Evolutionary conservation across 1,140 invertebrate genomes (phyloP).

Genomic region (Limonius californicus): DNA sequence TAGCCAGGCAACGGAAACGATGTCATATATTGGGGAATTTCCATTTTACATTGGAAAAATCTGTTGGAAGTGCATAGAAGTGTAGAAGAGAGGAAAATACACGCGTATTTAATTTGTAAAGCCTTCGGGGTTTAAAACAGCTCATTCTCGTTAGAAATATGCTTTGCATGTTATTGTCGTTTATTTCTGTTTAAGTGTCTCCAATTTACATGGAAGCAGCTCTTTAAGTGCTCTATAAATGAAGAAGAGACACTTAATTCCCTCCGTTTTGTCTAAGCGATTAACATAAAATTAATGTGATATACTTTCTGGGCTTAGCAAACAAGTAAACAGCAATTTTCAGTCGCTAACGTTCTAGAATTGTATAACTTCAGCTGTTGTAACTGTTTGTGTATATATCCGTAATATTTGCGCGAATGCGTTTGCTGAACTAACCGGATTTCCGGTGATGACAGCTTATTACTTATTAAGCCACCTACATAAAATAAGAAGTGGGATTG

Average conservation of each 20-base stretch:
- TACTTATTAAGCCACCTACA: background rate
- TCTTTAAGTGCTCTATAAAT: constrained; percentile 6
- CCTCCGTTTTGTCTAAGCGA: constrained; percentile 3
- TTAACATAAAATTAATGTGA: constrained; percentile 6
- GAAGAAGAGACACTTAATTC: constrained; percentile 3
- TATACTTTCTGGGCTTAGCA: constrained; percentile 4
- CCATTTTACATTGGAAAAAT: background rate
- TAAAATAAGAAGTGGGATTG: background rate
- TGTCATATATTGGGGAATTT: background rate
- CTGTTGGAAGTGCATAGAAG: background rate
- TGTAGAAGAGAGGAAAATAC: background rate
- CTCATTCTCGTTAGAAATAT: background rate
- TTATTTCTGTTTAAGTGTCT: background rate
- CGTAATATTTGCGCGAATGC: background rate
- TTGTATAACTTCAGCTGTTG: background rate
- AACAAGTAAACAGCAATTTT: constrained; percentile 9
- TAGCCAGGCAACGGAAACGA: background rate
- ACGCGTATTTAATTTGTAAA: too few species aligned
- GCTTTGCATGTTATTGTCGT: background rate
- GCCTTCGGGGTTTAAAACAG: too few species aligned
- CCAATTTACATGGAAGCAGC: background rate
- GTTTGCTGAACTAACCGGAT: background rate
- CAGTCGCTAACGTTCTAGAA: background rate
- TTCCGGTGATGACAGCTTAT: too few species aligned
- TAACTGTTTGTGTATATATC: background rate